These are phyloP conservation scores for Rhinichthys klamathensis DNA, from an alignment of 2,113 vertebrate species.

Conservation along the genomic window DNA sequence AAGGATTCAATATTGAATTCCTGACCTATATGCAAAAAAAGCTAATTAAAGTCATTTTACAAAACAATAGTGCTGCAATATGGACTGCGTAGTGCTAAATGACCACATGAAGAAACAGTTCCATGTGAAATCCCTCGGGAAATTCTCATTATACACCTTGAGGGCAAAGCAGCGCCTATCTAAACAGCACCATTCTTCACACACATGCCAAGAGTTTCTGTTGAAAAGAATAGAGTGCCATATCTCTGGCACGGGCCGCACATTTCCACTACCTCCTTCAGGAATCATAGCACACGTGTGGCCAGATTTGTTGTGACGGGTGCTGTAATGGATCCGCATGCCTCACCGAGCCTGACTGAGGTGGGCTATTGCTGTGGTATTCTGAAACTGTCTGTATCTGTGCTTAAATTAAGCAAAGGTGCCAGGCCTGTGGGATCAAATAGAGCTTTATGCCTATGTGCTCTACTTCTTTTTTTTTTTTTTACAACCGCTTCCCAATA, in stretches of 20 bases:
- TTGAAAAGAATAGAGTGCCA: background rate
- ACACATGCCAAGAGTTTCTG: slow-evolving; percentile 6
- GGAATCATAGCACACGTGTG: slow-evolving; percentile 61
- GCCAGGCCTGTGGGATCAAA: slow-evolving; percentile 23
- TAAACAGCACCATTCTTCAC: slow-evolving; percentile 5
- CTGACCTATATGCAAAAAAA: background rate
- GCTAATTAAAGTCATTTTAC: background rate
- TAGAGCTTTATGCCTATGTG: slow-evolving; percentile 10
- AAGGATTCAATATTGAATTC: background rate
- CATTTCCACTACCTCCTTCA: slow-evolving; percentile 67
- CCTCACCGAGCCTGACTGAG: slow-evolving; percentile 46
- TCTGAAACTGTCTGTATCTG: slow-evolving; percentile 47
- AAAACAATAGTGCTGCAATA: background rate
- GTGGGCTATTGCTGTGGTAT: slow-evolving; percentile 43
- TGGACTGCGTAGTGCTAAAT: background rate
- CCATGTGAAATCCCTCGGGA: background rate
- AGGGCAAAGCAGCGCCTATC: background rate
- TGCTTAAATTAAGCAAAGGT: slow-evolving; percentile 37
- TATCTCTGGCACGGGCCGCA: slow-evolving; percentile 61
- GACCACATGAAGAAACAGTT: background rate
- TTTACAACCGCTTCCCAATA: background rate
- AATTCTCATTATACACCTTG: background rate
- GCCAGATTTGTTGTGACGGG: slow-evolving; percentile 59
- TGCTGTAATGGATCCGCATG: slow-evolving; percentile 59
- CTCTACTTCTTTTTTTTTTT: background rate